These are phyloP conservation scores for Pseudonaja textilis DNA, from an alignment of 2,113 vertebrate genomes.

Conservation along the genomic window DNA sequence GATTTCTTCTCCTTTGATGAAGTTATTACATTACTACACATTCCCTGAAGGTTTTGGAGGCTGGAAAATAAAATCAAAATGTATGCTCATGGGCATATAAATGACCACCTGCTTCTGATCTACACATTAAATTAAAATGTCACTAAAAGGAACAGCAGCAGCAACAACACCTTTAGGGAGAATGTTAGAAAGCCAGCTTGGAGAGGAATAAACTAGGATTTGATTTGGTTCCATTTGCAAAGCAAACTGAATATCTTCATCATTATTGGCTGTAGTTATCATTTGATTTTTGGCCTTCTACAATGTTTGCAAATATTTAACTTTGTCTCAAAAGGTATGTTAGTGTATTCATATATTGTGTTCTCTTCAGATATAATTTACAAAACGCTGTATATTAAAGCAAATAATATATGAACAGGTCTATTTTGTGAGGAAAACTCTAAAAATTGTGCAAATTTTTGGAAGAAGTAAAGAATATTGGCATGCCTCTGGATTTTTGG, in stretches of 20 bases:
- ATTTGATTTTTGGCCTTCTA: neutral
- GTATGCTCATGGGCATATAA: neutral
- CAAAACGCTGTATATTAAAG: neutral
- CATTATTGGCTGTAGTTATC: neutral
- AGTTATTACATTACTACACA: neutral
- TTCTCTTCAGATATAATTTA: neutral
- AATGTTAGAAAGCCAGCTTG: neutral
- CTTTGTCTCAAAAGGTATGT: neutral
- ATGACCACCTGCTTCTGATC: neutral
- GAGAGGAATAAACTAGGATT: neutral
- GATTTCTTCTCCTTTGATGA: neutral
- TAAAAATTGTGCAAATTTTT: neutral
- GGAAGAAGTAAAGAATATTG: neutral
- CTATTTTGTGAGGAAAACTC: neutral
- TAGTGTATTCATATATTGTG: neutral
- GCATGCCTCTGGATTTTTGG: neutral
- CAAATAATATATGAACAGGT: neutral
- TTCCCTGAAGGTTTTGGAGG: neutral
- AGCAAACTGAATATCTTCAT: neutral
- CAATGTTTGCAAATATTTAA: neutral
- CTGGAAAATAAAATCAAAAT: neutral
- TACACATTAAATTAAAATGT: neutral
- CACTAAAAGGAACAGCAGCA: neutral
- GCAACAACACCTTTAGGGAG: neutral
- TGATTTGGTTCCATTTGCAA: neutral